phyloP scores from a whole-genome alignment of 2,113 vertebrate genomes.

The Helogale parvula region DNA sequence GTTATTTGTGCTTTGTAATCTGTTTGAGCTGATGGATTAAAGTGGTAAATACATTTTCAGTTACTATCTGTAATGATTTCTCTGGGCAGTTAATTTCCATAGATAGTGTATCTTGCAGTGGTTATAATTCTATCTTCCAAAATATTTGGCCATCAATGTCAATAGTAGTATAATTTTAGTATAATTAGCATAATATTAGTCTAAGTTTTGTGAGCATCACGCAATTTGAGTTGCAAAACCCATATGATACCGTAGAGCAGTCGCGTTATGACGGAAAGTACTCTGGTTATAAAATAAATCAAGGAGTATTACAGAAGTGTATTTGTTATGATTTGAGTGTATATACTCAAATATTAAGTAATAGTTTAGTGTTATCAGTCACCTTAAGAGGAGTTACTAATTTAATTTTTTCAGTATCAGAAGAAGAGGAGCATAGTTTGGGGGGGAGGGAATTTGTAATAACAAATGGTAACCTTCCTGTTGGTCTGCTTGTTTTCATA shows the following conservation, averaged over 20 bases:
- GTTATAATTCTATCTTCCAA: neutral
- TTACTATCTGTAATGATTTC: neutral
- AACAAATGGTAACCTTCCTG: neutral
- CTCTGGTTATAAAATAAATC: neutral
- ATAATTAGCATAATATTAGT: neutral
- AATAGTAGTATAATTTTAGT: neutral
- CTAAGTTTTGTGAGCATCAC: neutral
- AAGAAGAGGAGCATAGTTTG: neutral
- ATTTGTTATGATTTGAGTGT: neutral
- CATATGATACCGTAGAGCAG: neutral
- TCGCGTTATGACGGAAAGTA: neutral
- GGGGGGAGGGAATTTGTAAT: neutral
- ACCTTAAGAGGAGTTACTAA: neutral
- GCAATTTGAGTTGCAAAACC: neutral
- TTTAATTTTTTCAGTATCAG: neutral
- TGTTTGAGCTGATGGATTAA: neutral
- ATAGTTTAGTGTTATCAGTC: neutral
- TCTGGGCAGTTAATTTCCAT: neutral
- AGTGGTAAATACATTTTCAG: neutral
- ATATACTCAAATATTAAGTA: neutral
- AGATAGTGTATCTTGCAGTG: neutral
- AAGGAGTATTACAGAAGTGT: neutral
- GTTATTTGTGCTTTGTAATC: neutral
- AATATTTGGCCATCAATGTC: neutral
- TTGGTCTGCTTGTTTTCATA: neutral